Base-by-base conservation (phyloP, 2,797 vertebrate species). In the Oreonectes daqikongensis region DNA sequence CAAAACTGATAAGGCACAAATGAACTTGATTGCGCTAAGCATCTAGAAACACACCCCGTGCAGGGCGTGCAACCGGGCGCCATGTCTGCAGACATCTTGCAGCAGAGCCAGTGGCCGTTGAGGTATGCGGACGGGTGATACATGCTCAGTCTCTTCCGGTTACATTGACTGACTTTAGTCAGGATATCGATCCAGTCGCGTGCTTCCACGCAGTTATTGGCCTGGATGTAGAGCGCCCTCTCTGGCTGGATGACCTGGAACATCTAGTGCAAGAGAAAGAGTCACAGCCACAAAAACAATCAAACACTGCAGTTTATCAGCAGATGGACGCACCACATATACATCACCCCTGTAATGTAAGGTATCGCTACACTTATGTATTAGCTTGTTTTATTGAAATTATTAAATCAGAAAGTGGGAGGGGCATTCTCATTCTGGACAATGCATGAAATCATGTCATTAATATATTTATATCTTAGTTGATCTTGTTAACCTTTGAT, bases 231-330 rank as follows among this genome's bases (percentile, higher is more conserved):
- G 28, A 99, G 89, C 0, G 96, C 96, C 20, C 98, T 94, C 90
- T 98, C 96, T 1, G 97, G 97, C 86, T 99, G 98, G 81, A 99
- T 96, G 14, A 99, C 98, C 89, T 99, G 98, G 88, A 99, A 99
- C 98, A 99, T 99, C 98, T 99, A 88, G 17, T 48, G 18, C 60
- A 20, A 60, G 53, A 53, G 28, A 48, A 46, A 70, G 20, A 46
- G 46, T 48, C 15, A 48, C 18, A 9, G 50, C 2, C 50, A 20
- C 50, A 52, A 50, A 20, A n/a, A 9, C 2, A 50, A n/a, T 20
- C 6, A 15, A 3, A 42, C 10, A 42, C 12, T 12, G 40, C 40
- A 15, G 38, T 12, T 2, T 40, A 11, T 14, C 38, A 40, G 38
- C 38, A 8, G 32, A 35, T 35, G 9, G 35, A 35, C 8, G 10